These are phyloP conservation scores for Drosophila putrida DNA, from an alignment of 2,888 invertebrate species.

Conservation along the genomic window DNA sequence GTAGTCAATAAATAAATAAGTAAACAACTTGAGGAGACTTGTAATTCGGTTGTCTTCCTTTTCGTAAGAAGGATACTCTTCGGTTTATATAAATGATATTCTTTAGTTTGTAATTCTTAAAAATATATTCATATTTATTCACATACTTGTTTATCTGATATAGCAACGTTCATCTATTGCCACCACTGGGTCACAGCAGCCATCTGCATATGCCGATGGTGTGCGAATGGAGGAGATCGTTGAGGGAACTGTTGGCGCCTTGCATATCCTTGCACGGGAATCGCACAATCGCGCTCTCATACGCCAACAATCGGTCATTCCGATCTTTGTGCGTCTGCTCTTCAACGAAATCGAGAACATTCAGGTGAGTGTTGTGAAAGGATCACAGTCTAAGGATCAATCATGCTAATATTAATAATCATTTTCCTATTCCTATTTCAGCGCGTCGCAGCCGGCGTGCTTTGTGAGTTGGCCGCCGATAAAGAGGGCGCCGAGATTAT, in stretches of 20 bases:
- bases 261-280: constrained; percentile 98
- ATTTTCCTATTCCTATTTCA: constrained; percentile 82
- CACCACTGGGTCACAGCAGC: constrained; percentile 91
- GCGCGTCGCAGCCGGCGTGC: constrained; percentile 98
- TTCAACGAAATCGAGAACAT: constrained; percentile 99
- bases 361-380: constrained; percentile 85
- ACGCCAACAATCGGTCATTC: constrained; percentile 96
- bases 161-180: constrained; percentile 93
- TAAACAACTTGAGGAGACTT: no score
- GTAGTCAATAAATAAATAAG: no score
- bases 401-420: neutral
- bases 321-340: constrained; percentile 97
- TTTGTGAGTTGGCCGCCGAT: constrained; percentile 97
- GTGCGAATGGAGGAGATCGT: constrained; percentile 99
- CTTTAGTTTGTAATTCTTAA: no score
- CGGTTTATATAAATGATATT: no score
- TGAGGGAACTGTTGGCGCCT: constrained; percentile 98
- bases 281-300: constrained; percentile 96
- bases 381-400: neutral
- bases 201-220: constrained; percentile 95
- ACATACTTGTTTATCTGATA: neutral
- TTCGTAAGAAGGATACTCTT: no score
- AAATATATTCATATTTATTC: no score
- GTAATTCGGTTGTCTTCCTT: no score
- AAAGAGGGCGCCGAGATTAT: constrained; percentile 99